Evolutionary conservation across 2,797 vertebrate species (phyloP).

Genomic region (Parauchenoglanis punctatus): DNA sequence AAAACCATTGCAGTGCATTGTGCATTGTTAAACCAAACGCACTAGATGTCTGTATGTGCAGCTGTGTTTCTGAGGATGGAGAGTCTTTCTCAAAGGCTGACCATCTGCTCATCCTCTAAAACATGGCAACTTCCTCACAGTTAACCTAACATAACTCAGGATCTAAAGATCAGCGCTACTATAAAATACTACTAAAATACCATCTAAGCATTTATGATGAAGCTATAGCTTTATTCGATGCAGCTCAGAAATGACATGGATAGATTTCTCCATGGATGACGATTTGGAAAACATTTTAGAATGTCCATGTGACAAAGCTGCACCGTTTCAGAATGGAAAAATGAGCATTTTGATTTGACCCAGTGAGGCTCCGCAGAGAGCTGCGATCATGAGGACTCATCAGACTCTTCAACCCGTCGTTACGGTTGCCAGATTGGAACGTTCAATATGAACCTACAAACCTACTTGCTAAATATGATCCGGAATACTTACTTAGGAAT

Average conservation of each 20-base stretch:
- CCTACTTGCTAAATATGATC: not conserved
- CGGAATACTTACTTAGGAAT: not conserved
- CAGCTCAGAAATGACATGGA: not conserved
- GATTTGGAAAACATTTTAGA: not conserved
- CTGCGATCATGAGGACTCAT: slow-evolving; percentile 24
- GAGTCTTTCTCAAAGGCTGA: not conserved
- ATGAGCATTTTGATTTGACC: not conserved
- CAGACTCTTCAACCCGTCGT: slow-evolving; percentile 29
- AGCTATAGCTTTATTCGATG: not conserved
- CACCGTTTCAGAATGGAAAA: not conserved
- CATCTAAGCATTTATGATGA: not conserved
- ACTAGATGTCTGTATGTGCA: not conserved
- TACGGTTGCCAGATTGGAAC: slow-evolving; percentile 46
- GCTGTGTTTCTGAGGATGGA: not conserved
- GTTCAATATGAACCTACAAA: no score
- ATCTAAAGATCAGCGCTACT: not conserved
- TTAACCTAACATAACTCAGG: not conserved
- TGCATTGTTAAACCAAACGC: not conserved
- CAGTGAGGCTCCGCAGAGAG: not conserved
- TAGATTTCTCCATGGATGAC: not conserved
- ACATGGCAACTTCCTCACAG: not conserved
- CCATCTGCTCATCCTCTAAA: slow-evolving; percentile 17
- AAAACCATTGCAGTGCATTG: not conserved
- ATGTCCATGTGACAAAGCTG: not conserved
- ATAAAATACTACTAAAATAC: no score